Base-by-base conservation (phyloP, 2,113 vertebrate species). In the Mirounga angustirostris region DNA sequence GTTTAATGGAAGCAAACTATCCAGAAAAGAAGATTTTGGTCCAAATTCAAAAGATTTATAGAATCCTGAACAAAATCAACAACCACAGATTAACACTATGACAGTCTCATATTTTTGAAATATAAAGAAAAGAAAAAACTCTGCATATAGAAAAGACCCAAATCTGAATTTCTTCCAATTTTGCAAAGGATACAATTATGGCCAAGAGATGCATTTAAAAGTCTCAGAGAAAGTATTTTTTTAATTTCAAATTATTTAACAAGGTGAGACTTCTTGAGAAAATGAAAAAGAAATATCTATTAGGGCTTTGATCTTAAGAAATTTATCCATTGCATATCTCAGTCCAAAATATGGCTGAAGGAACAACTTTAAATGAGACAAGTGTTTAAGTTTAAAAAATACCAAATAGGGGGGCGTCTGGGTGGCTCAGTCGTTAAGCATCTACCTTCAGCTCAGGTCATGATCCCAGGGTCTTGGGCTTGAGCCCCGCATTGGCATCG, bases 161-260 rank as follows among this genome's bases (percentile, higher is more conserved):
- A 79, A 89, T 56, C 43, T n/a, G n/a, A 84, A 84, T 56, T 59
- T 52, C 78, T 92, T 89, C 69, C 71, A 79, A 0, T 54, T 93
- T 61, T 84, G 3, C 54, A 88, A 26, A 87, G 22, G 22, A 82
- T 79, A 43, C 12, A 71, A 59, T 58, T 94, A 67, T 67, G 52
- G 43, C 16, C 16, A 80, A 89, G 52, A 84, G 52, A 79, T 54
- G 33, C 30, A 43, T 18, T 30, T 30, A 89, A 89, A 63, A 83
- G 4, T 79, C 63, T 84, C 74, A 88, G 16, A 83, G n/a, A 59
- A 95, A 61, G 52, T 92, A 83, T 78, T 78, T 96, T 92, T 59
- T 76, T 46, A 8, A 71, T 18, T 26, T 79, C 43, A 78, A 78
- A 46, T 86, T 81, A 71, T 46, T 92, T 95, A 88, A 88, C 58